Base-by-base conservation (phyloP, 2,797 vertebrate genomes). In the Halcyon smyrnensis region DNA sequence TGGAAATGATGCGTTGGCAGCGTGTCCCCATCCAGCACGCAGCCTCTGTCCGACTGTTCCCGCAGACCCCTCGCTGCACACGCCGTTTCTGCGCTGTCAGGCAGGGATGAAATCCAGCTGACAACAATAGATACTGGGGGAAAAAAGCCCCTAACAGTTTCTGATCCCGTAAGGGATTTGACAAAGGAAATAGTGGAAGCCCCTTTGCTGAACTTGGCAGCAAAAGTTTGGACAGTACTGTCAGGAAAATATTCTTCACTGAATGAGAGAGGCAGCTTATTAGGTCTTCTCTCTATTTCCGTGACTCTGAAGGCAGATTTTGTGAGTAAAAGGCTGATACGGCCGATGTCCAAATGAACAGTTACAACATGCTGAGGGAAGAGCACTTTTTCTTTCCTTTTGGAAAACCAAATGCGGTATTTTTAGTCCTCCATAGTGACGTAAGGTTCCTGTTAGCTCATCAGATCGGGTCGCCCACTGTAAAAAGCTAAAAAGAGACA, bases 241-340 rank as follows among this genome's bases (percentile, higher is more conserved):
- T 86, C 54, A 84, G 95, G 94, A 96, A 92, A 94, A 93, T 84
- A 88, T 67, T 82, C 83, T 73, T 96, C 93, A 70, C 34, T 46
- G 80, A 69, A 23, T 1, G 67, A 81, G 39, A 39, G 59, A 90
- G 43, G 91, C 56, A 86, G 74, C 39, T 88, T 63, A 45, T 86
- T 62, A 48, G 62, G 41, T 62, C 23, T 89, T 74, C 37, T 90
- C 74, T 92, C 63, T 85, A 21, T 73, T 96, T 94, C 79, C 88
- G 81, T 91, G 63, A 28, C 43, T 88, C 6, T 37, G 85, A 84
- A 56, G 80, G 81, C 57, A 90, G 91, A 93, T 84, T 37, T 76
- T 56, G 37, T 90, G 96, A 94, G 74, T 88, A 82, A 96, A 87
- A 93, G 77, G 65, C 70, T 1, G 1, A 65, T 73, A 25, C 6